A percentile compares a stretch with the other conserved stretches of the same genome.
phyloP scores from a whole-genome alignment of 2,888 invertebrate species.

The Synanthedon myopaeformis region DNA sequence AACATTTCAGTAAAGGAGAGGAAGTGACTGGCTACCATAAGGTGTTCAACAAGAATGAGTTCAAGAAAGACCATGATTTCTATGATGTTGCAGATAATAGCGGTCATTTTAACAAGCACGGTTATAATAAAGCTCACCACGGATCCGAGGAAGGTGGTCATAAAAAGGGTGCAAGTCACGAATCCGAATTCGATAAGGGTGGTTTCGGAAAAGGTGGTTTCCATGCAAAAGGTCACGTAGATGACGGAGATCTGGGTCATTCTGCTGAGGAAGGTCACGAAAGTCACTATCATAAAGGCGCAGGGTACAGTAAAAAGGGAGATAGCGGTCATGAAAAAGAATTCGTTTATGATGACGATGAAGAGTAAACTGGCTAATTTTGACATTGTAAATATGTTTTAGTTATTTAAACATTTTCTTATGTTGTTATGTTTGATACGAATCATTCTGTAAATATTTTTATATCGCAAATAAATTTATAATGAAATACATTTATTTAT shows the following conservation, averaged over 20 bases:
- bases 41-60: conserved; percentile 81
- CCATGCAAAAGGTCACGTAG: conserved; percentile 68
- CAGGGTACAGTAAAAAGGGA: conserved; percentile 67
- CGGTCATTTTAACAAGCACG: conserved; percentile 76
- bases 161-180: conserved; percentile 67
- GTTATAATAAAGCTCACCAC: conserved; percentile 65
- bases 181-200: conserved; percentile 62
- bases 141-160: conserved; percentile 66
- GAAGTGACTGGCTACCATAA: conserved; percentile 80
- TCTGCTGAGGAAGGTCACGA: conserved; percentile 69
- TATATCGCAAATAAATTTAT: conserved; percentile 27
- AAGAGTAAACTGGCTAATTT: conserved; percentile 26
- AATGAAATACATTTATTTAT: background rate
- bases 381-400: conserved; percentile 36
- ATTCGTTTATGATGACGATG: conserved; percentile 47
- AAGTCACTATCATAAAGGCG: conserved; percentile 63
- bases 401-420: conserved; percentile 21
- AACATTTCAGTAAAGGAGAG: conserved; percentile 76
- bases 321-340: conserved; percentile 57
- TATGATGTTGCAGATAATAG: conserved; percentile 78
- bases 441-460: conserved; percentile 36
- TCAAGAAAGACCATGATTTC: conserved; percentile 81
- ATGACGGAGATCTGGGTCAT: conserved; percentile 66
- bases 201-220: conserved; percentile 69
- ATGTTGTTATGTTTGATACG: conserved; percentile 62